These are phyloP conservation scores for Petrolisthes manimaculis DNA, from an alignment of 2,888 invertebrate species.

Conservation along the genomic window DNA sequence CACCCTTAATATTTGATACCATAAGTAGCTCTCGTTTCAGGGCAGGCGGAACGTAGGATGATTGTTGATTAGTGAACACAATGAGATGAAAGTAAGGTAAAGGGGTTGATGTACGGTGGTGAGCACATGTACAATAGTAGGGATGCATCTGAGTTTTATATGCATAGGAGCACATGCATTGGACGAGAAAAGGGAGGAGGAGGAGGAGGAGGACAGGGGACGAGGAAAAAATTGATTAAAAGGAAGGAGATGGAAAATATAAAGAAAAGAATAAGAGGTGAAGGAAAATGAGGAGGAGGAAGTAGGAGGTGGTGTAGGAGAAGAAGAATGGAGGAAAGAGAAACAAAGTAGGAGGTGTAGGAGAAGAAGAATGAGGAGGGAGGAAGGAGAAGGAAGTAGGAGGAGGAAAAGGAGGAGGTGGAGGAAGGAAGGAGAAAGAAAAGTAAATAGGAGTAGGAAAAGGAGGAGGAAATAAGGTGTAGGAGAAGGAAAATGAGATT, in stretches of 20 bases:
- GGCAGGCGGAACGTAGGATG: no score
- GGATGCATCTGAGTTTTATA: no score
- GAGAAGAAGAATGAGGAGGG: neutral
- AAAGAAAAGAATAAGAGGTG: neutral
- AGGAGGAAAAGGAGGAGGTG: neutral
- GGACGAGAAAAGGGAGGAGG: neutral
- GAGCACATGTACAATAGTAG: no score
- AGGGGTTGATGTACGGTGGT: no score
- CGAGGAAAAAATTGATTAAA: neutral
- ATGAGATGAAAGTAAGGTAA: no score
- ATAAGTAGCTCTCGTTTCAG: no score
- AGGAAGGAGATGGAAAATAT: neutral
- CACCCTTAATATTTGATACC: no score
- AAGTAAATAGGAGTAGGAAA: neutral
- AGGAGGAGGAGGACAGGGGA: neutral
- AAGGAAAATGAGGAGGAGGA: neutral
- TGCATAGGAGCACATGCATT: no score
- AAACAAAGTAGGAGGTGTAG: neutral
- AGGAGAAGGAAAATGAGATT: conserved; percentile 2
- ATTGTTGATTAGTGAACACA: no score
- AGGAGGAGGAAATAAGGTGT: neutral
- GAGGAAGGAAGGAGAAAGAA: neutral
- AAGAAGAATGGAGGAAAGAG: neutral
- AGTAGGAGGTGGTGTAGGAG: neutral
- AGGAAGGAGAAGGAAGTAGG: neutral